Evolutionary conservation across 2,797 vertebrate species (phyloP).

Genomic region (Sardinella longiceps): DNA sequence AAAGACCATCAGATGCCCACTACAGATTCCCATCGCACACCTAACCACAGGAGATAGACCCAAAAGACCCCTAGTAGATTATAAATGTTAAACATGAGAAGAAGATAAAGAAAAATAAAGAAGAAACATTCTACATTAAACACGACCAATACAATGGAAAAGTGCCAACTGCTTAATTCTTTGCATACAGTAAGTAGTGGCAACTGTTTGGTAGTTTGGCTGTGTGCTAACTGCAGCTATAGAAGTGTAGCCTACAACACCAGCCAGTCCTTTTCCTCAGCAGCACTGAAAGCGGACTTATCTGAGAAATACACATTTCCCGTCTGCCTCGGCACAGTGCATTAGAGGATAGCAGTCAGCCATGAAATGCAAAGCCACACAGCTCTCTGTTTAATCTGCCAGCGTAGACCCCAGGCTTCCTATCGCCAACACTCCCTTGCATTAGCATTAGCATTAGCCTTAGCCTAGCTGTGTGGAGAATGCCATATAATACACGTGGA

Average conservation of each 20-base stretch:
- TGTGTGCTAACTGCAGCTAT: background rate
- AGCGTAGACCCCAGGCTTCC: background rate
- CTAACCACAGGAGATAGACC: background rate
- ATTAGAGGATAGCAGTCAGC: background rate
- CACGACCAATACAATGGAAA: no score
- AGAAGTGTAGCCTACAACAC: background rate
- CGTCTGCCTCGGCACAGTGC: background rate
- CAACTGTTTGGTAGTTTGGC: background rate
- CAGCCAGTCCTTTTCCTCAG: background rate
- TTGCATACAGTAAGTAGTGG: no score
- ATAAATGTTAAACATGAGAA: no score
- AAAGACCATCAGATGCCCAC: background rate
- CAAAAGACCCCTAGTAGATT: background rate
- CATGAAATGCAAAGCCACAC: slow-evolving; percentile 23
- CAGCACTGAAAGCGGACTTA: background rate
- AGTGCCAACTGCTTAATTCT: no score
- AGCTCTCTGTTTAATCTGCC: background rate
- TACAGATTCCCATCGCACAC: background rate
- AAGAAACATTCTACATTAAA: no score
- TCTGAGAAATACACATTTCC: background rate
- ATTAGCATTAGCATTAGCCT: background rate
- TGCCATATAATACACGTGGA: background rate
- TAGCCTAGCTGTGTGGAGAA: background rate
- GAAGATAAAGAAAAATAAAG: no score
- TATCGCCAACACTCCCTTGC: background rate